A percentile compares a stretch with the other conserved stretches of the same genome.
Evolutionary conservation across 2,888 invertebrate species (phyloP).

Genomic region (Hypsopygia costalis): DNA sequence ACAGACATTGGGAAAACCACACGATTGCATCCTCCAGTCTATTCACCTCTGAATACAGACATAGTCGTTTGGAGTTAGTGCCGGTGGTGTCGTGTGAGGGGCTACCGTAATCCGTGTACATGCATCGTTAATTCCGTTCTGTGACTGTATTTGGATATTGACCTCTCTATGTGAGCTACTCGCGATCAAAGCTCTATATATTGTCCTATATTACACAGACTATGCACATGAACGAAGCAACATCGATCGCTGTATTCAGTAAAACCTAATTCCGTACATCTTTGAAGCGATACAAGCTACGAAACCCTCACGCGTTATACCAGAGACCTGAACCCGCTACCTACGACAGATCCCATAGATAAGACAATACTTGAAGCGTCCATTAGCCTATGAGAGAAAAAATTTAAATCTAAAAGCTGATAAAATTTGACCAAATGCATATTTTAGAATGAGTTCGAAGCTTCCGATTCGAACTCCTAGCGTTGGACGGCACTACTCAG

Average conservation of each 20-base stretch:
- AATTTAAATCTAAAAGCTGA: constrained; percentile 47
- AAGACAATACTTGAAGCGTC: constrained; percentile 25
- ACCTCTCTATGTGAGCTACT: constrained; percentile 53
- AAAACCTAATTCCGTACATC: constrained; percentile 40
- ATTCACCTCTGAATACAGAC: constrained; percentile 64
- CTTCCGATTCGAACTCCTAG: constrained; percentile 46
- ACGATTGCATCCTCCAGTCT: background rate
- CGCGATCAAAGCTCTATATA: constrained; percentile 48
- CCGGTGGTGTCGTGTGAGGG: constrained; percentile 26
- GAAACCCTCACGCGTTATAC: constrained; percentile 12
- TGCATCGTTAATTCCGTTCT: constrained; percentile 38
- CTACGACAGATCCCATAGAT: constrained; percentile 15
- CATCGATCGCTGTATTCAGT: constrained; percentile 37
- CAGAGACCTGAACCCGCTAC: no score
- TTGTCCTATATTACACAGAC: constrained; percentile 40
- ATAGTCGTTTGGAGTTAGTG: constrained; percentile 23
- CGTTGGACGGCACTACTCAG: background rate
- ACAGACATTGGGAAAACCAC: background rate
- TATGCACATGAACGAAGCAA: constrained; percentile 60
- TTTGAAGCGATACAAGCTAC: constrained; percentile 34
- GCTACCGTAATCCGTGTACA: constrained; percentile 31
- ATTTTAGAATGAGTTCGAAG: constrained; percentile 28
- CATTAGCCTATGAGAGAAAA: constrained; percentile 30
- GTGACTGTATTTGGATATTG: constrained; percentile 63
- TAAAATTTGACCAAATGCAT: constrained; percentile 26